Conservation (phyloP, 2,797 vertebrate genomes). For the Microctenopoma steveboyesi region DNA sequence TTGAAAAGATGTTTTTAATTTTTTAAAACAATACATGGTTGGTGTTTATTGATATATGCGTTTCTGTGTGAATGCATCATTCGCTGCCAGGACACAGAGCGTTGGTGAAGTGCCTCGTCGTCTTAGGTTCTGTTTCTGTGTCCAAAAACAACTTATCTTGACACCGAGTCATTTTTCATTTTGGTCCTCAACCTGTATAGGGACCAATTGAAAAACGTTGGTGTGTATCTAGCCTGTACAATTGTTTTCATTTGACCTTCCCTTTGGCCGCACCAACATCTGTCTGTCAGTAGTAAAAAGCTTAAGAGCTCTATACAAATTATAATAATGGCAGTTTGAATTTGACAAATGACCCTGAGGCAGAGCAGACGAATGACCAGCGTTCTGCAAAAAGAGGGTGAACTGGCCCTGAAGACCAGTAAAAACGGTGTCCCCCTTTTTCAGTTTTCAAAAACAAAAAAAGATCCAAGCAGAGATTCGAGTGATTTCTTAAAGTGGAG, state of each 20-base stretch:
- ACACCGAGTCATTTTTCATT: slow-evolving; percentile 31
- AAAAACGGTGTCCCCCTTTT: slow-evolving; percentile 20
- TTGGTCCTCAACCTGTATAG: slow-evolving; percentile 9
- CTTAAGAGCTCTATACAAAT: no score
- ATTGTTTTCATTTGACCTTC: background rate
- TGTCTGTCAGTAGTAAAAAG: background rate
- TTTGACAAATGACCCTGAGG: no score
- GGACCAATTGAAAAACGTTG: background rate
- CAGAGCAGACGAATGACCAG: slow-evolving; percentile 1
- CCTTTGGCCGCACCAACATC: no score
- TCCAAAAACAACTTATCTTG: slow-evolving; percentile 20
- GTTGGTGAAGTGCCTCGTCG: background rate
- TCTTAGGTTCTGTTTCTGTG: background rate
- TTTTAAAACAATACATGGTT: slow-evolving; percentile 29
- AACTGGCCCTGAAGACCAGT: background rate
- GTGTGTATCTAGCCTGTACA: background rate
- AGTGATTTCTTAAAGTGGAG: slow-evolving; percentile 60
- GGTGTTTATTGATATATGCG: slow-evolving; percentile 13
- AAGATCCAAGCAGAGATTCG: slow-evolving; percentile 60
- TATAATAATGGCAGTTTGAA: no score
- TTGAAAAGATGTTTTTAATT: slow-evolving; percentile 29
- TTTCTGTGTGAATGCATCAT: slow-evolving; percentile 34
- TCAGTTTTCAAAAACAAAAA: slow-evolving; percentile 49
- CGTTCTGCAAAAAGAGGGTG: background rate
- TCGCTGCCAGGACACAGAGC: slow-evolving; percentile 25